These are phyloP conservation scores for Tyria jacobaeae DNA, from an alignment of 2,888 invertebrate species.

Conservation along the genomic window DNA sequence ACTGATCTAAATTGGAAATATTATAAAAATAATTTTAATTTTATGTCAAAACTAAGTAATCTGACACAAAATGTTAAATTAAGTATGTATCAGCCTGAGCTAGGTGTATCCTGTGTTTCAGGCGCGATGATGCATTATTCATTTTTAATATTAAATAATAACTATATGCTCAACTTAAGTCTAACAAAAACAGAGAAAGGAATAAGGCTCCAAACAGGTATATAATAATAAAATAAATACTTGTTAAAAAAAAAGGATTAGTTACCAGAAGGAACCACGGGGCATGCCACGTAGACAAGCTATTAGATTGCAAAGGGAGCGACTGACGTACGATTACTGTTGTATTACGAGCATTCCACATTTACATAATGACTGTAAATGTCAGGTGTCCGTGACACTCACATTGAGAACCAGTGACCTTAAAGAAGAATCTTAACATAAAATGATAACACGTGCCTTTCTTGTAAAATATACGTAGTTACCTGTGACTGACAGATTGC, in stretches of 20 bases:
- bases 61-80: no score
- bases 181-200: neutral
- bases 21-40: no score
- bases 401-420: neutral
- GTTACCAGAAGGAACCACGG: neutral
- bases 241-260: neutral
- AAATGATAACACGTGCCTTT: slow-evolving; percentile 21
- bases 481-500: slow-evolving; percentile 30
- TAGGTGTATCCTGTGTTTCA: no score
- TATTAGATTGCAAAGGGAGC: neutral
- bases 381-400: neutral
- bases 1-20: no score
- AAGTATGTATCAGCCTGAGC: no score
- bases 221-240: no score
- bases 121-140: no score
- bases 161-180: no score
- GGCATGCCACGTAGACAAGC: neutral
- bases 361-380: neutral
- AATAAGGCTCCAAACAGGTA: no score
- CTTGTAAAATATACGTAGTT: slow-evolving; percentile 9
- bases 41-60: no score
- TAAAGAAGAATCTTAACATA: slow-evolving; percentile 11
- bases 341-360: neutral
- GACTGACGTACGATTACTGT: neutral
- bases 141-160: no score